Evolutionary conservation across 2,113 vertebrate species (phyloP).

Genomic region (Dicrurus megarhynchus): DNA sequence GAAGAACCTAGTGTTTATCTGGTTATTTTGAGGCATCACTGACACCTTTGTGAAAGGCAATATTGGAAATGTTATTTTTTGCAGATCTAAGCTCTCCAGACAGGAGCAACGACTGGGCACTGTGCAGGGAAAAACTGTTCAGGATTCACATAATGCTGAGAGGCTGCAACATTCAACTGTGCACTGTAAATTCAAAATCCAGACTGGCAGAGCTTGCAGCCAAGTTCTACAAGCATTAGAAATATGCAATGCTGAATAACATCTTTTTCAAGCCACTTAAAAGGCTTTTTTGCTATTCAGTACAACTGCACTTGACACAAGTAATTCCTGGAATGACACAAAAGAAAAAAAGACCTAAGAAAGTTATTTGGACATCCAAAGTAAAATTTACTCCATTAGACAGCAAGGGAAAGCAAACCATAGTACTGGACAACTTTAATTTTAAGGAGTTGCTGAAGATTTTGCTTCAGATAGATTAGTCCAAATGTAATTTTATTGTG

Average conservation of each 20-base stretch:
- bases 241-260: not conserved
- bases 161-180: not conserved
- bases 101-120: not conserved
- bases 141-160: not conserved
- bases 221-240: not conserved
- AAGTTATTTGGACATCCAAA: not conserved
- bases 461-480: not conserved
- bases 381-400: not conserved
- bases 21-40: not conserved
- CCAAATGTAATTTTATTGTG: not conserved
- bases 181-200: not conserved
- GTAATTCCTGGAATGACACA: not conserved
- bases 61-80: not conserved
- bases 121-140: not conserved
- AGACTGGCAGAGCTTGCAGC: not conserved
- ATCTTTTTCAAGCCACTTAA: not conserved
- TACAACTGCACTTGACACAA: not conserved
- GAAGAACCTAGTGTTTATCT: not conserved
- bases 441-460: not conserved
- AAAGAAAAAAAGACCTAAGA: no score
- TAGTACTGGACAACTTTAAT: not conserved
- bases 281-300: not conserved
- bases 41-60: not conserved
- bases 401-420: not conserved
- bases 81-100: not conserved